A percentile compares a stretch with the other conserved stretches of the same genome.
phyloP scores from a whole-genome alignment of 2,113 vertebrate species.

The Melanerpes aurifrons region DNA sequence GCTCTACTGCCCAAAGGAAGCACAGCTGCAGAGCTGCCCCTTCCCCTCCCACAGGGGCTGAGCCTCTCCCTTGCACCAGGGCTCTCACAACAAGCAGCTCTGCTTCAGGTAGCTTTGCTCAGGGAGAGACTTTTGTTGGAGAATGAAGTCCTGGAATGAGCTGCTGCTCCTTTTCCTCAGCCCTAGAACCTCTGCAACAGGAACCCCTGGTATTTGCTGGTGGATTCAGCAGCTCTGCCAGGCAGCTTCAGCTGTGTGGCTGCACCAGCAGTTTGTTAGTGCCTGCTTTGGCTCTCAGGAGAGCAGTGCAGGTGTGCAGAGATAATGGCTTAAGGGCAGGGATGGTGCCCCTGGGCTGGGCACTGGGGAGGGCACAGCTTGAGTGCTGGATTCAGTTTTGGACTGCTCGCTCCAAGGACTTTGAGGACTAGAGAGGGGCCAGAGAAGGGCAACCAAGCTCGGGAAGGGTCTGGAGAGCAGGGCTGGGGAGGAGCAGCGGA shows the following conservation, averaged over 20 bases:
- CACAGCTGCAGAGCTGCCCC: background rate
- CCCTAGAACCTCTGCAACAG: background rate
- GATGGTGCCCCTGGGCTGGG: too few species aligned
- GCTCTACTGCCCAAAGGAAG: background rate
- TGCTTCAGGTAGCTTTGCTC: background rate
- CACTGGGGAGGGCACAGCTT: too few species aligned
- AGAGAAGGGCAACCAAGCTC: too few species aligned
- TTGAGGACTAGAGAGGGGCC: too few species aligned
- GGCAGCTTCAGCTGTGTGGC: background rate
- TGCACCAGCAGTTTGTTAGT: too few species aligned
- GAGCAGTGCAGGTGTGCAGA: background rate
- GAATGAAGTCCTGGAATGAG: background rate
- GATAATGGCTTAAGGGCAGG: background rate
- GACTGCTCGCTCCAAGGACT: too few species aligned
- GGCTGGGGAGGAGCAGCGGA: too few species aligned
- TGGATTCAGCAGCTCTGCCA: background rate
- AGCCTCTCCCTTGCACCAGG: background rate
- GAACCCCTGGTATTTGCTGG: background rate
- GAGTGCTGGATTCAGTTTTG: too few species aligned
- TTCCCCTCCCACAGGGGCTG: background rate
- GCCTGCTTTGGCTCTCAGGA: background rate
- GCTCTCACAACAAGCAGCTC: background rate
- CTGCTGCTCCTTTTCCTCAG: background rate
- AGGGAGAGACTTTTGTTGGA: background rate
- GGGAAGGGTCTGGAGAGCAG: too few species aligned